These are phyloP conservation scores for Anthonomus grandis DNA, from an alignment of 1,140 invertebrate genomes.

Conservation along the genomic window DNA sequence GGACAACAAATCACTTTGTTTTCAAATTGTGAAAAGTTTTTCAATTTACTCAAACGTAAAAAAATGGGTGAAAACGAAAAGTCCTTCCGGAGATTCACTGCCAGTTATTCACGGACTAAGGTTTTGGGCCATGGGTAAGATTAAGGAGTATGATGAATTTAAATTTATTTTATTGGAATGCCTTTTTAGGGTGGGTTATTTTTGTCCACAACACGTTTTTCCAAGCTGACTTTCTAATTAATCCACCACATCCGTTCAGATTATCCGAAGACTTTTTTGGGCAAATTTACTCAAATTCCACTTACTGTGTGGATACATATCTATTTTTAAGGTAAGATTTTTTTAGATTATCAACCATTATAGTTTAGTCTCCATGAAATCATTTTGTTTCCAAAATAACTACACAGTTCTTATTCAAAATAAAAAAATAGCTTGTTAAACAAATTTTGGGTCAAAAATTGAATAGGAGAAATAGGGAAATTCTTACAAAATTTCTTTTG, in stretches of 20 bases:
- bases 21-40: conserved; percentile 47
- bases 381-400: no score
- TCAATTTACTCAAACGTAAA: conserved; percentile 48
- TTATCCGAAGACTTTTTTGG: conserved; percentile 40
- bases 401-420: no score
- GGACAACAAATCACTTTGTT: conserved; percentile 12
- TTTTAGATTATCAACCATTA: background rate
- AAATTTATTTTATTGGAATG: background rate
- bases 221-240: conserved; percentile 46
- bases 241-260: conserved; percentile 36
- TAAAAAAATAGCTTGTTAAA: no score
- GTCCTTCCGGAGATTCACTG: conserved; percentile 35
- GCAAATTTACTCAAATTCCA: conserved; percentile 50
- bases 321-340: conserved; percentile 46
- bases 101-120: conserved; percentile 48
- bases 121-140: conserved; percentile 50
- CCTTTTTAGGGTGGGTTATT: conserved; percentile 47
- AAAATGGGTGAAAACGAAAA: conserved; percentile 38
- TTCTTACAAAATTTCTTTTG: no score
- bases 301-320: conserved; percentile 52
- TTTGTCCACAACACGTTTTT: conserved; percentile 50
- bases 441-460: no score
- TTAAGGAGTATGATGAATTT: background rate
- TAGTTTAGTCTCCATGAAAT: no score
- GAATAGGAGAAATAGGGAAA: no score